These are phyloP conservation scores for Siderastrea siderea DNA, from an alignment of 92 coral and sea anemone species.

Conservation along the genomic window DNA sequence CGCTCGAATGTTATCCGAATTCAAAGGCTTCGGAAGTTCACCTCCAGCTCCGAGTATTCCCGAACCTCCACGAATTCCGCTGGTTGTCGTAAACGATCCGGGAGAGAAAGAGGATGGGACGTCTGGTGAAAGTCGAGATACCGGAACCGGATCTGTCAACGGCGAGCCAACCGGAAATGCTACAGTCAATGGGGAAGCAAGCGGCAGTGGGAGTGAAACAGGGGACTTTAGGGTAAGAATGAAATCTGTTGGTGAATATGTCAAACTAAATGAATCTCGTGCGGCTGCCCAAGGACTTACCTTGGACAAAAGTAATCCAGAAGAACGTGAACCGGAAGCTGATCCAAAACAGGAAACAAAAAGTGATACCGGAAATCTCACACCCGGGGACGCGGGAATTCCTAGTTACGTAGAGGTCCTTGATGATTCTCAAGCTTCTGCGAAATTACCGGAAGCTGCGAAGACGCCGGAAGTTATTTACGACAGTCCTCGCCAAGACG, in stretches of 20 bases:
- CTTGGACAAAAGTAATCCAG: background rate
- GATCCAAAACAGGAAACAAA: slow-evolving; percentile 12
- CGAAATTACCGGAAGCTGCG: background rate
- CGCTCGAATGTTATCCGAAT: slow-evolving; percentile 89
- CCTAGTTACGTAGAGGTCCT: slow-evolving; percentile 41
- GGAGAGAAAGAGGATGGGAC: slow-evolving; percentile 1
- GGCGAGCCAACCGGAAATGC: slow-evolving; percentile 14
- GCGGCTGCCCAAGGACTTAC: slow-evolving; percentile 52
- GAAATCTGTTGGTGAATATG: slow-evolving; percentile 67
- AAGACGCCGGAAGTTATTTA: slow-evolving; percentile 31
- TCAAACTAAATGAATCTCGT: slow-evolving; percentile 67
- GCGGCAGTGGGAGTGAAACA: slow-evolving; percentile 16
- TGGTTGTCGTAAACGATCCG: slow-evolving; percentile 1
- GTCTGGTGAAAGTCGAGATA: background rate
- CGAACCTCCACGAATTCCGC: slow-evolving; percentile 69
- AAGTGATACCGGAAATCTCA: slow-evolving; percentile 1
- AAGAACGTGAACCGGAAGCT: background rate
- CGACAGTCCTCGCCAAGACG: slow-evolving; percentile 52
- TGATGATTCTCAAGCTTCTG: background rate
- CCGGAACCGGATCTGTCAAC: background rate
- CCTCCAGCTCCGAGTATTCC: slow-evolving; percentile 47
- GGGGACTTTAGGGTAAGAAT: slow-evolving; percentile 46
- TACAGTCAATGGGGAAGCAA: background rate
- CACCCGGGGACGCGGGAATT: background rate
- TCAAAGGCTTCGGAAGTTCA: slow-evolving; percentile 82